phyloP scores from a whole-genome alignment of 2,113 vertebrate genomes.

The Salvelinus namaycush region DNA sequence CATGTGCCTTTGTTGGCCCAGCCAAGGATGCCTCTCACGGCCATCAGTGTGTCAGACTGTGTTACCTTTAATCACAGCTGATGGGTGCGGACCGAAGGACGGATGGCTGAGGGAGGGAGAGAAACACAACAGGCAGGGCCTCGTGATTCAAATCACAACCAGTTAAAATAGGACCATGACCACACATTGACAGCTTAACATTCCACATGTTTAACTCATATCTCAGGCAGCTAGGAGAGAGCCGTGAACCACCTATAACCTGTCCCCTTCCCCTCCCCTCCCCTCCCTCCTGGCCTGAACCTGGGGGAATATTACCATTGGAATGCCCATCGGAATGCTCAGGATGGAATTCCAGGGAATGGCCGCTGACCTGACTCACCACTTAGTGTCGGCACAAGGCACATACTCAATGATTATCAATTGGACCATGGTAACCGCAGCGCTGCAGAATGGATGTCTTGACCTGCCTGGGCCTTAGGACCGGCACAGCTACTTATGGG shows the following conservation, averaged over 20 bases:
- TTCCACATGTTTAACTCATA: conserved; percentile 77
- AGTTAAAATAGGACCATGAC: conserved; percentile 66
- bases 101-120: conserved; percentile 55
- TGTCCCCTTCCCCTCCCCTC: conserved; percentile 46
- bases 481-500: conserved; percentile 46
- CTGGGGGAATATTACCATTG: conserved; percentile 56
- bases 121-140: conserved; percentile 50
- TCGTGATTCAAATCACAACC: conserved; percentile 73
- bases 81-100: conserved; percentile 53
- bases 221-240: conserved; percentile 55
- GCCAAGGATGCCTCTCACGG: conserved; percentile 71
- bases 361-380: conserved; percentile 70
- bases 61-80: conserved; percentile 70
- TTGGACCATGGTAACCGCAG: conserved; percentile 63
- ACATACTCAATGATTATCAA: conserved; percentile 65
- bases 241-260: conserved; percentile 34
- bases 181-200: conserved; percentile 77
- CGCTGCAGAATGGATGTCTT: conserved; percentile 55
- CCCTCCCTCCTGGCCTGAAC: conserved; percentile 56
- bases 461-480: conserved; percentile 54
- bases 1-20: conserved; percentile 70
- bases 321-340: conserved; percentile 73
- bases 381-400: conserved; percentile 63
- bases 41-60: conserved; percentile 71
- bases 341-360: conserved; percentile 68